Conservation (phyloP, 2,113 vertebrate species). For the Caloenas nicobarica region DNA sequence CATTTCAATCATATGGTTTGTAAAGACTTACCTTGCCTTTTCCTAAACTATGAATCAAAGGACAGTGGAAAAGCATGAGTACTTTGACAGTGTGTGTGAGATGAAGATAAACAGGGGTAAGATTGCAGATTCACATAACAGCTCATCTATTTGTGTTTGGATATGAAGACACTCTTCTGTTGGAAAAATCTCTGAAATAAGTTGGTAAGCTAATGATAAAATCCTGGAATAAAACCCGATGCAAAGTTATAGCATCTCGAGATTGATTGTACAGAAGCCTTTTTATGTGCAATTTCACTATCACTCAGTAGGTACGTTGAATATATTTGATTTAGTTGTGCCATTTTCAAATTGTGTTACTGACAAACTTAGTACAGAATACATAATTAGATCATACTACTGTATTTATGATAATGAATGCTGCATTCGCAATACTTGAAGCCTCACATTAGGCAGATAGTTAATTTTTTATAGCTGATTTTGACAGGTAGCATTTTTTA, state of each 20-base stretch:
- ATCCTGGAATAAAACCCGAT: neutral
- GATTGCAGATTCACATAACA: neutral
- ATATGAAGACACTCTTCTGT: neutral
- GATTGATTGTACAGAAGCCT: slow-evolving; percentile 16
- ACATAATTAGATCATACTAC: slow-evolving; percentile 47
- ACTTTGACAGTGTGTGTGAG: neutral
- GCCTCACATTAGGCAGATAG: slow-evolving; percentile 28
- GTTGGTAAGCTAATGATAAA: neutral
- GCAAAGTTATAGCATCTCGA: neutral
- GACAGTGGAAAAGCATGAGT: neutral
- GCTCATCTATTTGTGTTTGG: neutral
- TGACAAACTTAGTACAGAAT: slow-evolving; percentile 58
- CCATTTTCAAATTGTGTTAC: slow-evolving; percentile 63
- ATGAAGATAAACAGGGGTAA: neutral
- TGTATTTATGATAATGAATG: slow-evolving; percentile 62
- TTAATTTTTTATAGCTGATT: slow-evolving; percentile 66
- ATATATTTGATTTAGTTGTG: slow-evolving; percentile 55
- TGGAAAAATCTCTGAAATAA: neutral
- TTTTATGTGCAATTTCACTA: slow-evolving; percentile 50
- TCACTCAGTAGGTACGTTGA: slow-evolving; percentile 48
- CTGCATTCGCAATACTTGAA: slow-evolving; percentile 44
- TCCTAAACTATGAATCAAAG: neutral
- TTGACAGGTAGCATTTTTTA: slow-evolving; percentile 62
- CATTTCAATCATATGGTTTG: neutral
- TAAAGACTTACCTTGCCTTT: neutral